Percentiles rank a stretch among this genome's conserved stretches.
Evolutionary conservation across 2,797 vertebrate species (phyloP).

Genomic region (Sarcoramphus papa): DNA sequence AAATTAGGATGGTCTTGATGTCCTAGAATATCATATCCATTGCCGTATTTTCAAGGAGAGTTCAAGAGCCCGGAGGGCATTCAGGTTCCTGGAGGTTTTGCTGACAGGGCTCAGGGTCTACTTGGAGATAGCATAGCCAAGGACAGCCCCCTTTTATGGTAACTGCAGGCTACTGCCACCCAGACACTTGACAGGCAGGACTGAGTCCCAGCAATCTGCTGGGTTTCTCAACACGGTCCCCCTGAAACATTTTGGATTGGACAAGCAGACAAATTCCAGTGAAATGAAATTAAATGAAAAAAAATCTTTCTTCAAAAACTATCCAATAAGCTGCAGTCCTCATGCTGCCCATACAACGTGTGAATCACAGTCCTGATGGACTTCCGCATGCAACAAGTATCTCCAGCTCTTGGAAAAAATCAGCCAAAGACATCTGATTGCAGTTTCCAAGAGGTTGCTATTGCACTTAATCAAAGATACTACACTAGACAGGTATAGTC

Average conservation of each 20-base stretch:
- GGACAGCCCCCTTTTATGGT: background rate
- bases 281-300: background rate
- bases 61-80: background rate
- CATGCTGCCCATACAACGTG: background rate
- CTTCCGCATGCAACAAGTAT: background rate
- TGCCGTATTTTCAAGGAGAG: background rate
- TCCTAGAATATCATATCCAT: background rate
- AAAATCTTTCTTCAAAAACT: background rate
- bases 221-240: background rate
- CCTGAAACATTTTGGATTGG: background rate
- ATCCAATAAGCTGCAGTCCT: background rate
- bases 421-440: background rate
- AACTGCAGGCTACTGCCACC: background rate
- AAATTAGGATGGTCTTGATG: background rate
- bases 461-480: background rate
- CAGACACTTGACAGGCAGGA: background rate
- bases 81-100: background rate
- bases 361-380: background rate
- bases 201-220: background rate
- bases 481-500: background rate
- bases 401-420: background rate
- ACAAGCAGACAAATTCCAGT: background rate
- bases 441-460: background rate
- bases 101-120: background rate
- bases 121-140: background rate